phyloP scores from a whole-genome alignment of 2,113 vertebrate species.

The Oreotragus oreotragus region DNA sequence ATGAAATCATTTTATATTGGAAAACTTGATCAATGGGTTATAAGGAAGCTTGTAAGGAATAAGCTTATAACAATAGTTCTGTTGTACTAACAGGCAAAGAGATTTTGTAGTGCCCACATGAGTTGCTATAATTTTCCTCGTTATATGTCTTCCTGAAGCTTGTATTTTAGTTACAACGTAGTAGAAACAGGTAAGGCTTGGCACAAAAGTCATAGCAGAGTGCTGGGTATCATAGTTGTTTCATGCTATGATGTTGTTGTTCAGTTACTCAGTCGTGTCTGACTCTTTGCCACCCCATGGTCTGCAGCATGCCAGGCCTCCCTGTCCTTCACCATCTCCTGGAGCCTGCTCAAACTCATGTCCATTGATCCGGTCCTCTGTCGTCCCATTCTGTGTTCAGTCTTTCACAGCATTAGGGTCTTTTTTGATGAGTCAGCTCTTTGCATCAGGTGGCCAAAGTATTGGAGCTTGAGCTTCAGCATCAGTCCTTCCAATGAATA shows the following conservation, averaged over 20 bases:
- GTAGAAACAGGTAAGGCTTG: background rate
- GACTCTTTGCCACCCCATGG: background rate
- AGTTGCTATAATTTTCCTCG: background rate
- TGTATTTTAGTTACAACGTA: background rate
- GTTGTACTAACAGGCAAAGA: background rate
- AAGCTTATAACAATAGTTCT: background rate
- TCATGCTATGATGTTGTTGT: background rate
- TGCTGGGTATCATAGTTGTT: background rate
- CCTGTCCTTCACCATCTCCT: background rate
- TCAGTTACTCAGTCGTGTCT: background rate
- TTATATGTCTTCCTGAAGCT: background rate
- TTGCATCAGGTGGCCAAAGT: background rate
- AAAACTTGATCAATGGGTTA: background rate
- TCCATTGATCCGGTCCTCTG: background rate
- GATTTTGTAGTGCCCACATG: background rate
- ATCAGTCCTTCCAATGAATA: background rate
- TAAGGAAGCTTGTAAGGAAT: background rate
- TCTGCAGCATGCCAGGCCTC: background rate
- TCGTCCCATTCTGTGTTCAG: background rate
- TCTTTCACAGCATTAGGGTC: background rate
- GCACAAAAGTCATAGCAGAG: background rate
- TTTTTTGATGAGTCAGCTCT: background rate
- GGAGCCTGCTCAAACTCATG: background rate
- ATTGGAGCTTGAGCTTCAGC: background rate
- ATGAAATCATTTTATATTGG: background rate